Base-by-base conservation (phyloP, 64 coral and sea anemone genomes). In the Montipora cactus region DNA sequence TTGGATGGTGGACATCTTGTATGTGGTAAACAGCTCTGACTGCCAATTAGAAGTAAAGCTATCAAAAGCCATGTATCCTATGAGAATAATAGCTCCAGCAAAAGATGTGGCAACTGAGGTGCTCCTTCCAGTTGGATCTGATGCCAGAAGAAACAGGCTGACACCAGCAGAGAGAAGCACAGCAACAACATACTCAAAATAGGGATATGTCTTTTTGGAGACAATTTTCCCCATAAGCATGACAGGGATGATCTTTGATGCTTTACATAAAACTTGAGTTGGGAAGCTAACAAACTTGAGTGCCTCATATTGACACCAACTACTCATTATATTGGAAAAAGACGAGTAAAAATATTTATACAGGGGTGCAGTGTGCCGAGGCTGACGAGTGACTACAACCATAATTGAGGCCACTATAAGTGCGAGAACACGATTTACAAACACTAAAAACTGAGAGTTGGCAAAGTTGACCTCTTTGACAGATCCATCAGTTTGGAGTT, bases 21-120 rank as follows among this genome's bases (percentile, higher is more conserved):
- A 84, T 48, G 83, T 89, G 9, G 89, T 94, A 15, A 99, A 99
- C 64, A 99, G 89, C 21, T 94, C 98, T 59, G 98, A 96, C 57
- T 99, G 98, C 98, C 98, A 99, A 72, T 99, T 99, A 21, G 98
- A 99, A 49, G 98, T 99, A 20, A 99, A 99, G 44, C 98, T 99
- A 50, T 99, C 98, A 95, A 96, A 99, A 9, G 94, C 67, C 98
- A 99, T 99, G 59, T 99, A 99, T 37, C 98, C 98, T 5, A 99
- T 81, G 37, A 99, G 73, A 46, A 99, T 96, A 9, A 96, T 11
- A 8, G 89, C 95, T 48, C 98, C 98, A 25, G 95, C 91, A 13
- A 99, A 76, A 57, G 95, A 96, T 62, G 98, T 99, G 44, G 93
- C 95, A 67, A 85, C 75, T 14, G 84, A 79, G 62, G 92, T 86